These are phyloP conservation scores for Rhyacichthys aspro DNA, from an alignment of 2,797 vertebrate species.

Conservation along the genomic window DNA sequence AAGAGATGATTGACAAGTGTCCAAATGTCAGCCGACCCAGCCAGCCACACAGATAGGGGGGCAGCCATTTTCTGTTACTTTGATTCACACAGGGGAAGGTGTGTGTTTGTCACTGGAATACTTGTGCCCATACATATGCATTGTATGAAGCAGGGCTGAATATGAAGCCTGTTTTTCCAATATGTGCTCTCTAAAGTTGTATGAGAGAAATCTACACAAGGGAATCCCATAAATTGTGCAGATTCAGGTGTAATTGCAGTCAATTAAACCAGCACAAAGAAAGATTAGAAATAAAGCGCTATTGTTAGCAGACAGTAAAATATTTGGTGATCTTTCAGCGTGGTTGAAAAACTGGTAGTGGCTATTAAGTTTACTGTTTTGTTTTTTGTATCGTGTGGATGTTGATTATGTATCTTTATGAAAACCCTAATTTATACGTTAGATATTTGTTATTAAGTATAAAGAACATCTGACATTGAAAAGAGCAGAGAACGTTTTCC, in stretches of 20 bases:
- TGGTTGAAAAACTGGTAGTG: conserved; percentile 60
- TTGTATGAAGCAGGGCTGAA: conserved; percentile 10
- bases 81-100: conserved; percentile 48
- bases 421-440: conserved; percentile 24
- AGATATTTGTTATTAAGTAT: conserved; percentile 4
- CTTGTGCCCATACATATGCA: conserved; percentile 12
- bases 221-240: conserved; percentile 4
- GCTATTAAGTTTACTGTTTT: conserved; percentile 33
- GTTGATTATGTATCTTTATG: conserved; percentile 41
- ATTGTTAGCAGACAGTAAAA: conserved; percentile 52
- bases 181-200: background rate
- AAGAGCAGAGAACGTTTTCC: conserved; percentile 15
- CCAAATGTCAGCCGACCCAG: conserved; percentile 82
- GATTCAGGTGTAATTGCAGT: conserved; percentile 28
- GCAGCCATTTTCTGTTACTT: conserved; percentile 66
- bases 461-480: background rate
- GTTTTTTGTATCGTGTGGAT: conserved; percentile 28
- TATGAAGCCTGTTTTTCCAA: conserved; percentile 27
- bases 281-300: conserved; percentile 48
- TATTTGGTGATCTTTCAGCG: conserved; percentile 59
- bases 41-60: conserved; percentile 68
- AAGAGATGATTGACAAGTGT: conserved; percentile 84
- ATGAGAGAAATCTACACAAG: background rate
- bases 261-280: conserved; percentile 45
- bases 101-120: conserved; percentile 26